These are phyloP conservation scores for Epistrophe eligans DNA, from an alignment of 2,888 invertebrate genomes.

Conservation along the genomic window DNA sequence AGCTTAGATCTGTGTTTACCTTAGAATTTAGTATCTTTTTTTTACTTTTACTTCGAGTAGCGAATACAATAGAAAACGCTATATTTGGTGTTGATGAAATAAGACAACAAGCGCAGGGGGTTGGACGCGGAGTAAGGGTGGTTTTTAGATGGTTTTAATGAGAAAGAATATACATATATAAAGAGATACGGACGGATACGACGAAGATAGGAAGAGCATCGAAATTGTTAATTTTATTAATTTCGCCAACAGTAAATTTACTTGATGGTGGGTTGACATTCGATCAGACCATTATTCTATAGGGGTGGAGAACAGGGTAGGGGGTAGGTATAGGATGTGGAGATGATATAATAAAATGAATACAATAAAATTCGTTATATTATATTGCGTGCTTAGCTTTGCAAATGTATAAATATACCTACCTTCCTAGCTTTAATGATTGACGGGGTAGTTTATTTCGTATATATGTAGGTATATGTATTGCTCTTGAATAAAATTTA, in stretches of 20 bases:
- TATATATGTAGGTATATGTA: background rate
- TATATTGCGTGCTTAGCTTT: background rate
- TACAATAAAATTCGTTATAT: background rate
- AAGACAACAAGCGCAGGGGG: slow-evolving; percentile 16
- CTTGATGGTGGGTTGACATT: slow-evolving; percentile 9
- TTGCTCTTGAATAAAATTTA: slow-evolving; percentile 33
- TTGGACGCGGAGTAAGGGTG: background rate
- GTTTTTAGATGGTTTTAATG: slow-evolving; percentile 5
- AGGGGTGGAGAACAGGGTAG: background rate
- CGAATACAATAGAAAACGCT: background rate
- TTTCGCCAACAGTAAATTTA: slow-evolving; percentile 12
- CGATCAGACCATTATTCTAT: slow-evolving; percentile 7
- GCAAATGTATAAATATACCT: background rate
- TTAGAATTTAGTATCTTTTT: slow-evolving; percentile 12
- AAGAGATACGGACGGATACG: background rate
- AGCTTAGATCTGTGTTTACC: slow-evolving; percentile 34
- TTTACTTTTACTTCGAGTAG: background rate
- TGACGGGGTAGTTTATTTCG: background rate
- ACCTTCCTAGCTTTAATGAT: background rate
- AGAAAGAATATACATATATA: background rate
- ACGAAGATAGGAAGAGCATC: background rate
- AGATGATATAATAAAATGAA: slow-evolving; percentile 9
- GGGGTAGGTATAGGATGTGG: background rate
- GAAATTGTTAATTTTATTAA: slow-evolving; percentile 45
- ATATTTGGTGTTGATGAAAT: slow-evolving; percentile 31